Percentiles rank a stretch among this genome's conserved stretches.
These are phyloP conservation scores for Muraenolepis orangiensis DNA, from an alignment of 2,797 vertebrate genomes.

Conservation along the genomic window DNA sequence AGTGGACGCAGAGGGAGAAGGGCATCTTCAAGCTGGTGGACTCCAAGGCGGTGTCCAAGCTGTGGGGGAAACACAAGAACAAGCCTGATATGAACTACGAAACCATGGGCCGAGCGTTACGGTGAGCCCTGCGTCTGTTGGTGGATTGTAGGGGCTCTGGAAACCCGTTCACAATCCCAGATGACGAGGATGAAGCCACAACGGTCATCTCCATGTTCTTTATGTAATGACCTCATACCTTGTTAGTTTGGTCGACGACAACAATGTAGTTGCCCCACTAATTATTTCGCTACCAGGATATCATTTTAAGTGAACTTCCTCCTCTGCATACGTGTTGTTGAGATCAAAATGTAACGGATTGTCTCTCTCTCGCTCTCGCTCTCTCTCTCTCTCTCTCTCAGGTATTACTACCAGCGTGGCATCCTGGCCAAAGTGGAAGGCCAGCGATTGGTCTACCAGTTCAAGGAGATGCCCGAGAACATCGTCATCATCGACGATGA, in stretches of 20 bases:
- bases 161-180: too few relatives aligned
- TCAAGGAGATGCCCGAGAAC: slow-evolving; percentile 99
- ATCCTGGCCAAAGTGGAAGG: slow-evolving; percentile 98
- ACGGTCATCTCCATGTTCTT: too few relatives aligned
- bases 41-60: slow-evolving; percentile 95
- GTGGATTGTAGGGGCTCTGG: too few relatives aligned
- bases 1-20: slow-evolving; percentile 98
- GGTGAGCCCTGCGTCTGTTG: too few relatives aligned
- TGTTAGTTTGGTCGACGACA: too few relatives aligned
- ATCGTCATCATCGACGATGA: slow-evolving; percentile 77
- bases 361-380: background rate
- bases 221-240: too few relatives aligned
- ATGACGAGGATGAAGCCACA: too few relatives aligned
- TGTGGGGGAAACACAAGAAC: slow-evolving; percentile 99
- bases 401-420: slow-evolving; percentile 99
- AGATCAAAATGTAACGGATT: too few relatives aligned
- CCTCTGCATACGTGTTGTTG: too few relatives aligned
- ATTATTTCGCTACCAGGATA: too few relatives aligned
- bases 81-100: slow-evolving; percentile 99
- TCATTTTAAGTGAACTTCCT: too few relatives aligned
- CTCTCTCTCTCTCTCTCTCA: slow-evolving; percentile 46
- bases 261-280: too few relatives aligned
- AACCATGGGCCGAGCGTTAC: slow-evolving; percentile 98
- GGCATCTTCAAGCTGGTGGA: slow-evolving; percentile 99
- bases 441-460: slow-evolving; percentile 95